phyloP scores from a whole-genome alignment of 2,113 vertebrate genomes.

The Loxodonta africana region DNA sequence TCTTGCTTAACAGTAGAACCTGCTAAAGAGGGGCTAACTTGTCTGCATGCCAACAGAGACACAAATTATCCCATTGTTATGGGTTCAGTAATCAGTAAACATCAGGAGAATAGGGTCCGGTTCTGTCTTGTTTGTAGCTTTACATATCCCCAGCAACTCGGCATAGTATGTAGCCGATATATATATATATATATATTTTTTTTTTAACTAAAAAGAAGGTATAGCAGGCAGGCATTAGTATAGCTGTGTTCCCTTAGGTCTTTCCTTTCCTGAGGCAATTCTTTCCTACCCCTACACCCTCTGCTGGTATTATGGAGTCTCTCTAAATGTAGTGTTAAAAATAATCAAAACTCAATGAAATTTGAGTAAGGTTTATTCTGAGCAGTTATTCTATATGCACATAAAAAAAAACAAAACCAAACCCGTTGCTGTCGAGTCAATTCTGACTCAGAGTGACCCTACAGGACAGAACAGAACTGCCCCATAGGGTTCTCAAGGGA shows the following conservation, averaged over 20 bases:
- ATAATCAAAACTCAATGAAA: neutral
- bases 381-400: neutral
- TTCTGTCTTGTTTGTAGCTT: neutral
- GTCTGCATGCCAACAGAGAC: neutral
- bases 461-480: too few species aligned
- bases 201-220: neutral
- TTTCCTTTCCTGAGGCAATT: neutral
- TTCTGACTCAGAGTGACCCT: too few species aligned
- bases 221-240: neutral
- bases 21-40: neutral
- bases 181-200: neutral
- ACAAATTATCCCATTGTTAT: neutral
- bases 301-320: neutral
- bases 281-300: neutral
- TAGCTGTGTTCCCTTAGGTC: neutral
- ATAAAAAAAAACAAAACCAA: too few species aligned
- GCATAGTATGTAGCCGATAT: neutral
- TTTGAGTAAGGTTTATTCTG: neutral
- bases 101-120: neutral
- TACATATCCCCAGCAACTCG: neutral
- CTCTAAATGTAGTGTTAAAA: neutral
- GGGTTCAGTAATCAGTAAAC: neutral
- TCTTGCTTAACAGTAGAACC: neutral
- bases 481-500: too few species aligned
- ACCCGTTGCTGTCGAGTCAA: too few species aligned